Conservation (phyloP, 1,140 invertebrate species). For the Ladona fulva region DNA sequence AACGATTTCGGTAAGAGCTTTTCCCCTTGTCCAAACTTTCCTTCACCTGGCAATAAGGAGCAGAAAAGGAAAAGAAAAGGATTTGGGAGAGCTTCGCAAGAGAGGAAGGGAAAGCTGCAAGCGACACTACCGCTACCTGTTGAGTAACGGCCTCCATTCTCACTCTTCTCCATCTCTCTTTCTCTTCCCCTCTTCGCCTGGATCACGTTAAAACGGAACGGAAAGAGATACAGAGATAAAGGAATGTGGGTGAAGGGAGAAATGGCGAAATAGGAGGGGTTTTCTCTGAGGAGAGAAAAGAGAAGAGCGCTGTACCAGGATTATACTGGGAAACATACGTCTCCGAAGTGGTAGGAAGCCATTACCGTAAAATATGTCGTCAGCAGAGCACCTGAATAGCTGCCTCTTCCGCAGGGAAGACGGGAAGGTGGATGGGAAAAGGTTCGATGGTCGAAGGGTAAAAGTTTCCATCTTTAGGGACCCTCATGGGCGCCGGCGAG, state of each 20-base stretch:
- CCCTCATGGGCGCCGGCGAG: no score
- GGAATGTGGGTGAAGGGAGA: not conserved
- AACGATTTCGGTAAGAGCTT: no score
- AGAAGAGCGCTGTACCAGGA: not conserved
- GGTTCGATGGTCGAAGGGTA: not conserved
- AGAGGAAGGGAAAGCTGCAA: not conserved
- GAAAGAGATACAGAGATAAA: not conserved
- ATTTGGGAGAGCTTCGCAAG: no score
- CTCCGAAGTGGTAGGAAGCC: not conserved
- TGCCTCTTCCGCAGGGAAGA: not conserved
- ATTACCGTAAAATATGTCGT: not conserved
- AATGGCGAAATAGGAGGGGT: not conserved
- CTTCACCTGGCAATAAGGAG: not conserved
- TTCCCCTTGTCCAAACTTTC: no score
- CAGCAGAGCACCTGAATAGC: constrained; percentile 2
- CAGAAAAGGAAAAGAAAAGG: not conserved
- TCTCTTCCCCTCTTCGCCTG: not conserved
- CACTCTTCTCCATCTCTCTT: not conserved
- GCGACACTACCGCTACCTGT: constrained; percentile 6
- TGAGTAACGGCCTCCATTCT: not conserved
- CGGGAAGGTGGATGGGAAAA: not conserved
- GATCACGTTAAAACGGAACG: not conserved
- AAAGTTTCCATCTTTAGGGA: not conserved
- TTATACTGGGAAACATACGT: not conserved
- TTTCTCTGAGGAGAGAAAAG: not conserved